Base-by-base conservation (phyloP, 1,140 invertebrate genomes). In the Parapsyche elsis region DNA sequence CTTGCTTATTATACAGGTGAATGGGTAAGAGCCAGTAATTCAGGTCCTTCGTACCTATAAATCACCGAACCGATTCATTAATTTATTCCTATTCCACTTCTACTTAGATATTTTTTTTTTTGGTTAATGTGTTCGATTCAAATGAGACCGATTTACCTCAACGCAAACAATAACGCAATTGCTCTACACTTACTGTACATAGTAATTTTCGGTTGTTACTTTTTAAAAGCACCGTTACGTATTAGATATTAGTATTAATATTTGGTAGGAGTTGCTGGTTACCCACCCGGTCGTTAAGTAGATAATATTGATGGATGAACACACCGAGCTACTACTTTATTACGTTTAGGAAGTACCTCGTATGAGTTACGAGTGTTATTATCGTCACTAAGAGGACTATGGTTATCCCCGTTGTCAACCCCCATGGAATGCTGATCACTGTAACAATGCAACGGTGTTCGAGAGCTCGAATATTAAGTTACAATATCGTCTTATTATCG, bases 391-490 rank as follows among this genome's bases (percentile, higher is more conserved):
- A 53, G 49, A 53, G 49, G 49, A 53, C 49, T 53, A 53, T 53
- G 16, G 49, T 53, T 53, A 53, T 53, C 24, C 24, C 21, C 64
- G 64, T 67, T 53, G 49, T 53, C 49, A 67, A 67, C 61, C 38
- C 30, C 1, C 14, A 38, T 14, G 49, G 73, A 75, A 75, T 75
- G 46, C 44, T 23, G 73, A 26, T 38, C 24, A n/a, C 23, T 21
- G 24, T 75, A 26, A 75, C 73, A 75, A 75, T 75, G 49, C 44
- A 1, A 59, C n/a, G 45, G 21, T n/a, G 9, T 19, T 45, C 0
- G 24, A 19, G 46, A 14, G 46, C 53, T 24, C 19, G 45, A 76
- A 81, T 77, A 81, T 81, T 81, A 81, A 79, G 81, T 81, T 81
- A 81, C 78, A 81, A 71, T 78, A 79, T 78, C 71, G 57, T 75